Evolutionary conservation across 64 coral and sea anemone species (phyloP), one percentile per base, ranked within the genome.

Genomic region (Pocillopora damicornis): DNA sequence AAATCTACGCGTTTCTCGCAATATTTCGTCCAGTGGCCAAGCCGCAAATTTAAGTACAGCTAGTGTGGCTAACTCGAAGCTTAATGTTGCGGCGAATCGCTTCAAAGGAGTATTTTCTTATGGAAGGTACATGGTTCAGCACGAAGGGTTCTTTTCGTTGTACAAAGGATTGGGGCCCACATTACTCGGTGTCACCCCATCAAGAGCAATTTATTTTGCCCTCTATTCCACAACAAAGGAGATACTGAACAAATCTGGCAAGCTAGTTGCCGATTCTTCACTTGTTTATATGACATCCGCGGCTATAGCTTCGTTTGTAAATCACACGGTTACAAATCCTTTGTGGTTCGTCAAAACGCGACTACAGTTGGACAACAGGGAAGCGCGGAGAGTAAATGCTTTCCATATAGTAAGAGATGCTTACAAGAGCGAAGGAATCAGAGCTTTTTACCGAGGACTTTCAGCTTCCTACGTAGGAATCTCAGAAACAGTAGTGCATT

Each of bases 171-270:
- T 99, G 17, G 97, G 90, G 7, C 92, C 93, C 35, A 92, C 90
- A 5, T 80, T 99, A 14, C 42, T 99, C 13, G 97, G 97, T 15
- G 93, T 94, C 74, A 94, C 93, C 37, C 97, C 97, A n/a, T 92
- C 97, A 57, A 99, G 97, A 75, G 97, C 97, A 16, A 99, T 99
- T 69, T 99, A 99, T 61, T 99, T 99, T 82, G 93, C 93, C 36
- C 68, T 94, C 5, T 99, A 99, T 71, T 90, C 97, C 58, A 99
- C 95, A 73, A 86, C 86, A 59, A 99, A 99, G 86, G 83, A 95
- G 38, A 63, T 92, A 9, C 85, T 99, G 35, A 90, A 90, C 66
- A 77, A 86, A 76, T 92, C 82, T 15, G 93, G 93, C 12, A 89
- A 84, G 56, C 81, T 99, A 25, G 87, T 59, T 11, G 76, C 66